These are phyloP conservation scores for Epizoanthus ramosus DNA, from an alignment of 92 coral and sea anemone genomes.

Conservation along the genomic window DNA sequence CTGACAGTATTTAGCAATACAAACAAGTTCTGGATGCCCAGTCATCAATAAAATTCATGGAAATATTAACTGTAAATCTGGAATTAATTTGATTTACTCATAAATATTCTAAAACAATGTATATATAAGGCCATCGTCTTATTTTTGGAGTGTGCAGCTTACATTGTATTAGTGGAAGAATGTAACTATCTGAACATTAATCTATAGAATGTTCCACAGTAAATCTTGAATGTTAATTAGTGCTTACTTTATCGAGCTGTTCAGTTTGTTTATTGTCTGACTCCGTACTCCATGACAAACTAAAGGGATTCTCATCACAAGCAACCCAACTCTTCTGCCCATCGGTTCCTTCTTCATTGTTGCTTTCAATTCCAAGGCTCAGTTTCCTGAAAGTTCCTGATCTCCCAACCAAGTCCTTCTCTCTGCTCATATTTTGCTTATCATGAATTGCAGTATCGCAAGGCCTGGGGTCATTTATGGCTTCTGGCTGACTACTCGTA, in stretches of 20 bases:
- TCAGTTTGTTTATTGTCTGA: not conserved
- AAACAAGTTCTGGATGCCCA: too few relatives aligned
- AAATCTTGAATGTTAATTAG: not conserved
- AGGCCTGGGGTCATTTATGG: not conserved
- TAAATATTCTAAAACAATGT: too few relatives aligned
- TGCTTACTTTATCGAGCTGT: not conserved
- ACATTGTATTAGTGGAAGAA: too few relatives aligned
- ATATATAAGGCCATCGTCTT: too few relatives aligned
- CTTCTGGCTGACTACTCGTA: slow-evolving; percentile 8
- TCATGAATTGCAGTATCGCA: not conserved
- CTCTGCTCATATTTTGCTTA: not conserved
- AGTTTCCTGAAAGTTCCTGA: not conserved
- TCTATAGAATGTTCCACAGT: not conserved
- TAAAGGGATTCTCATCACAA: slow-evolving; percentile 2
- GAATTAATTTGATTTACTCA: too few relatives aligned
- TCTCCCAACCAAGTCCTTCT: not conserved
- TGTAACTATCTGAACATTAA: too few relatives aligned
- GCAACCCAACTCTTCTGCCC: not conserved
- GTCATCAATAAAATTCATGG: too few relatives aligned
- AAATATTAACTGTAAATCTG: too few relatives aligned
- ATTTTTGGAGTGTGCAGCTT: too few relatives aligned
- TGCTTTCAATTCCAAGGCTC: not conserved
- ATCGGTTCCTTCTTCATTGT: slow-evolving; percentile 14
- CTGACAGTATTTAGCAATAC: too few relatives aligned
- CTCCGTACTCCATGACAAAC: slow-evolving; percentile 21